Percentiles rank a stretch among this genome's conserved stretches.
Evolutionary conservation across 2,888 invertebrate species (phyloP).

Genomic region (Rhimphoctona megacephalus): DNA sequence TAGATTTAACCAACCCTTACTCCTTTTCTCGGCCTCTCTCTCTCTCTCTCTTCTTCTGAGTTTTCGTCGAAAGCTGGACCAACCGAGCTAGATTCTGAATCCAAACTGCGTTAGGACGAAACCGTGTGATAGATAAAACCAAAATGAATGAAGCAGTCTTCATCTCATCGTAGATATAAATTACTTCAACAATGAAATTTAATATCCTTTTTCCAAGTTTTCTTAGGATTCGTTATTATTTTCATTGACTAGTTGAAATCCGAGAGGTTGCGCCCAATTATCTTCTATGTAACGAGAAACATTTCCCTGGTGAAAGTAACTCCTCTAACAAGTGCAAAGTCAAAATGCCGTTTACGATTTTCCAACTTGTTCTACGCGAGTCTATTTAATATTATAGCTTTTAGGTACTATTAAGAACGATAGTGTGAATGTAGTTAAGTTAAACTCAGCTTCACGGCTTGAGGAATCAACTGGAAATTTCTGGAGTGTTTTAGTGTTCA

Average conservation of each 20-base stretch:
- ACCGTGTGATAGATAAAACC: conserved; percentile 1
- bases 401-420: conserved; percentile 36
- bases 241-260: conserved; percentile 24
- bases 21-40: not conserved
- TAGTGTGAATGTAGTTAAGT: conserved; percentile 35
- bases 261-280: conserved; percentile 46
- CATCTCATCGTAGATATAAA: conserved; percentile 35
- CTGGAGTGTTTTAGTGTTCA: not conserved
- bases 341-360: conserved; percentile 49
- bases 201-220: conserved; percentile 55
- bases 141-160: conserved; percentile 35
- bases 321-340: conserved; percentile 16
- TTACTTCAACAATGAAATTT: conserved; percentile 57
- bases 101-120: conserved; percentile 45
- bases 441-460: not conserved
- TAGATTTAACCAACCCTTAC: conserved; percentile 42
- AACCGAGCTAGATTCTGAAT: conserved; percentile 33
- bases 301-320: conserved; percentile 40
- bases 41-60: not conserved
- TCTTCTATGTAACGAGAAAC: conserved; percentile 50
- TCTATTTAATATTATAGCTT: conserved; percentile 49
- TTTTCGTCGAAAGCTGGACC: conserved; percentile 35
- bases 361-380: conserved; percentile 51
- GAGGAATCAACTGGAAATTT: not conserved
- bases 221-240: conserved; percentile 30